Conservation (phyloP, 2,113 vertebrate genomes). For the Columba janthina region DNA sequence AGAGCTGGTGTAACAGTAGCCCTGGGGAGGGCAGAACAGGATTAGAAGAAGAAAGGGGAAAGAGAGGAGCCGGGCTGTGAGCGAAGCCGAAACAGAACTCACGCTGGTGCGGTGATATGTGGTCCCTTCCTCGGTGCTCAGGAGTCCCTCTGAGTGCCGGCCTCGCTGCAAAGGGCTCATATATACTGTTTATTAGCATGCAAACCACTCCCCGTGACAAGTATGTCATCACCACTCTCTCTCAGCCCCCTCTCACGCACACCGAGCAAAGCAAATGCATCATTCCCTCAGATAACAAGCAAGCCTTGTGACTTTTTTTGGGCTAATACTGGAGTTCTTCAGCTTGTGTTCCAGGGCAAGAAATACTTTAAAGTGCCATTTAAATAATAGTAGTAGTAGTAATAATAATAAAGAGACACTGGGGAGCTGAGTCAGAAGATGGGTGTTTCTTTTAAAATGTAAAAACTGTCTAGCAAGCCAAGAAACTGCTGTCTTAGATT, state of each 20-base stretch:
- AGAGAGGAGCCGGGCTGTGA: not conserved
- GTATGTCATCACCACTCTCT: not conserved
- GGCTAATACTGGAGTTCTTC: not conserved
- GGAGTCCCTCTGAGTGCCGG: not conserved
- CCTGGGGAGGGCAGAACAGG: not conserved
- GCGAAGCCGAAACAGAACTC: not conserved
- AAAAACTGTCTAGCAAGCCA: not conserved
- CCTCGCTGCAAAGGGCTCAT: not conserved
- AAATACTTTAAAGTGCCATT: not conserved
- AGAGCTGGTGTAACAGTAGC: not conserved
- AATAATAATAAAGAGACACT: not conserved
- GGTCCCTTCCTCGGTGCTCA: not conserved
- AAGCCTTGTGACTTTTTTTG: not conserved
- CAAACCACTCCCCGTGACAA: constrained; percentile 7
- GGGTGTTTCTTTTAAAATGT: not conserved
- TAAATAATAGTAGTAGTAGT: not conserved
- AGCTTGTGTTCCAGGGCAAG: not conserved
- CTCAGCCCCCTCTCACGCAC: not conserved
- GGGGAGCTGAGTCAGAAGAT: not conserved
- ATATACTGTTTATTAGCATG: not conserved
- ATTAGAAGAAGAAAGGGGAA: not conserved
- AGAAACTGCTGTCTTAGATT: not conserved
- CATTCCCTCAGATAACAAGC: not conserved
- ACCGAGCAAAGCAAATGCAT: not conserved
- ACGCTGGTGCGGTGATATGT: not conserved